phyloP scores from a whole-genome alignment of 2,888 invertebrate genomes.

The Metopia argyrocephala region DNA sequence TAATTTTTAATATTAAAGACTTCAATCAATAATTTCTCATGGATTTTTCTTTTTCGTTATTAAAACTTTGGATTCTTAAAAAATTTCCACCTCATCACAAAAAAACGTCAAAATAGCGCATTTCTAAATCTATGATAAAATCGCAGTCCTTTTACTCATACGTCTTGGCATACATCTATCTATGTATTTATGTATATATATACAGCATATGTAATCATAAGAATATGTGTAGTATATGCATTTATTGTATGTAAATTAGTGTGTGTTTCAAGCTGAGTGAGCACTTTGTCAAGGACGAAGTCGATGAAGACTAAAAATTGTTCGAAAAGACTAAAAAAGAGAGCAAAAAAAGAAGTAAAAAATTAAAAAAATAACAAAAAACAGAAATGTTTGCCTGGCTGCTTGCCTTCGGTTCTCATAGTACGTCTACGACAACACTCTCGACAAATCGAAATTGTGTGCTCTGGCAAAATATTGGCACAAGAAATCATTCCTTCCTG shows the following conservation, averaged over 20 bases:
- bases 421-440: slow-evolving; percentile 67
- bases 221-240: too few species aligned
- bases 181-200: slow-evolving; percentile 1
- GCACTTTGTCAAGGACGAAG: slow-evolving; percentile 65
- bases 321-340: slow-evolving; percentile 64
- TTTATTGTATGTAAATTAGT: neutral
- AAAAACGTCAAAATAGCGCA: too few species aligned
- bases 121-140: too few species aligned
- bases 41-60: too few species aligned
- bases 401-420: slow-evolving; percentile 57
- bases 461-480: slow-evolving; percentile 78
- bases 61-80: too few species aligned
- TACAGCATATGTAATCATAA: neutral
- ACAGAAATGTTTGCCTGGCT: slow-evolving; percentile 48
- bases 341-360: slow-evolving; percentile 59
- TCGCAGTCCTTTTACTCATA: too few species aligned
- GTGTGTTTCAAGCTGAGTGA: slow-evolving; percentile 50
- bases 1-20: too few species aligned
- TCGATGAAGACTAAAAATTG: slow-evolving; percentile 50
- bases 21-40: too few species aligned
- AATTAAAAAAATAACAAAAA: slow-evolving; percentile 54
- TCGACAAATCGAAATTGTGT: slow-evolving; percentile 78
- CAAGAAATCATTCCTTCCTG: slow-evolving; percentile 78
- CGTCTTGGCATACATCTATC: slow-evolving; percentile 1
- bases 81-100: neutral